These are phyloP conservation scores for Zosterops pallidus DNA, from an alignment of 2,113 vertebrate genomes.

Conservation along the genomic window DNA sequence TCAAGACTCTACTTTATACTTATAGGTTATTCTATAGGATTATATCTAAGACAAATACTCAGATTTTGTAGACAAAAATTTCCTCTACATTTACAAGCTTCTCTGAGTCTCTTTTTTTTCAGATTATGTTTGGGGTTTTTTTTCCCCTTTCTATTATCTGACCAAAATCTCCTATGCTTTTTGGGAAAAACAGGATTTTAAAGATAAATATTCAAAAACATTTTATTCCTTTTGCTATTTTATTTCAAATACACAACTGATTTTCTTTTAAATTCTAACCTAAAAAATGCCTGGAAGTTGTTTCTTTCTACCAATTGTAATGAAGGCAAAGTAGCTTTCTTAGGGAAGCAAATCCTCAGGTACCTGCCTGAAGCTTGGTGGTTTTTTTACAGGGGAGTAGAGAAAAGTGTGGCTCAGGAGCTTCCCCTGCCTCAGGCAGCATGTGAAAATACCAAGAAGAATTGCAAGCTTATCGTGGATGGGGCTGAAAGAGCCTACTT, in stretches of 20 bases:
- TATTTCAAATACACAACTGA: neutral
- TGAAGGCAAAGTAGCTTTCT: neutral
- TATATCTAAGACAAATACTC: conserved; percentile 26
- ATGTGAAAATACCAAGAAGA: neutral
- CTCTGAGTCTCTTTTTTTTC: neutral
- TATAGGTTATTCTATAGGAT: neutral
- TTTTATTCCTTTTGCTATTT: neutral
- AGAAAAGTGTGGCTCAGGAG: neutral
- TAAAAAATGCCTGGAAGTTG: neutral
- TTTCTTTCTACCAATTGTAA: neutral
- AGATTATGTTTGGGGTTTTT: neutral
- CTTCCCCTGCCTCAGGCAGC: fast-evolving
- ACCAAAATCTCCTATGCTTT: neutral
- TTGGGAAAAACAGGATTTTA: neutral
- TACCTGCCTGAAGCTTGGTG: neutral
- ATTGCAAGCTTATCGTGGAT: neutral
- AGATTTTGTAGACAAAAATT: neutral
- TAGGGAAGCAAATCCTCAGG: neutral
- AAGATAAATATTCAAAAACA: neutral
- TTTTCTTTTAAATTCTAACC: neutral
- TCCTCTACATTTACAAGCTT: neutral
- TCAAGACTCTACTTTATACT: conserved; percentile 18
- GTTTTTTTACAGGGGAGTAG: neutral
- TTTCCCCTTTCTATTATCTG: neutral
- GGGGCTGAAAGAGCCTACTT: neutral